Percentiles rank a stretch among this genome's conserved stretches.
Evolutionary conservation across 2,113 vertebrate species (phyloP).

Genomic region (Myanophis thanlyinensis): DNA sequence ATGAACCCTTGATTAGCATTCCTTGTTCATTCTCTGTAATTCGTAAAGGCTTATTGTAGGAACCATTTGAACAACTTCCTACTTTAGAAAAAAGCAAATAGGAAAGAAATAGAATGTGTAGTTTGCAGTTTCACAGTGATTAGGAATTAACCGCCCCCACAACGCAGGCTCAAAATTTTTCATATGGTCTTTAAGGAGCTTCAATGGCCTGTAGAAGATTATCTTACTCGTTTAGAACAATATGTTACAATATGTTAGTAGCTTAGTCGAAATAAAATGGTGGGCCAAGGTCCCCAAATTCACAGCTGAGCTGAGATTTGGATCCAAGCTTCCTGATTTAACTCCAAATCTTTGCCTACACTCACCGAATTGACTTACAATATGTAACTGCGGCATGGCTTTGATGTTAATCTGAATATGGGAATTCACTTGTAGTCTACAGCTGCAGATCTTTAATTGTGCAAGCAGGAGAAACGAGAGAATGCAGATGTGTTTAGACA

Average conservation of each 20-base stretch:
- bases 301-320: neutral
- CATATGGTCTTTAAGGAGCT: neutral
- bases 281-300: neutral
- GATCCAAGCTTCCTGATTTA: neutral
- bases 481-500: neutral
- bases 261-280: neutral
- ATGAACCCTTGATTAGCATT: neutral
- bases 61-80: neutral
- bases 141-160: neutral
- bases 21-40: neutral
- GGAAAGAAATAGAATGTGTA: neutral
- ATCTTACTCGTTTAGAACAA: neutral
- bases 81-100: neutral
- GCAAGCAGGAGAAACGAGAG: constrained; percentile 7
- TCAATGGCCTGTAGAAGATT: neutral
- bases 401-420: constrained; percentile 22
- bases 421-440: constrained; percentile 21
- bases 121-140: neutral
- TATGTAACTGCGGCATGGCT: neutral
- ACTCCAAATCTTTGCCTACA: neutral
- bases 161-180: no score
- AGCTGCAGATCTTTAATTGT: constrained; percentile 23
- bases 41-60: neutral
- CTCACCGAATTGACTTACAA: neutral
- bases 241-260: neutral